These are phyloP conservation scores for Chalcis sispes DNA, from an alignment of 2,888 invertebrate genomes.

Conservation along the genomic window DNA sequence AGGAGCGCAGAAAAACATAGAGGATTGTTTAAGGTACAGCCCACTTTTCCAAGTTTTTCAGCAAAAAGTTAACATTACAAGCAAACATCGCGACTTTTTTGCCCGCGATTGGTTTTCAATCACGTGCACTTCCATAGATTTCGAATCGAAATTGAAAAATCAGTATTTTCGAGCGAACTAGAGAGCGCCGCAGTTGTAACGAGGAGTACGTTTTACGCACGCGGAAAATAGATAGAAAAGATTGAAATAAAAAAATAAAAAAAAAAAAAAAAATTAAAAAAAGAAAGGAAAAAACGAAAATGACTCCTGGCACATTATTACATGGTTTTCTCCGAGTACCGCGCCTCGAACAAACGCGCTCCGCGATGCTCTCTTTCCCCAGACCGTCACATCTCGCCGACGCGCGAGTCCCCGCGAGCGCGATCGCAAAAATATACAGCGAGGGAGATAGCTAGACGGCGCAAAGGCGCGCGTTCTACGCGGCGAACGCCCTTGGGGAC, in stretches of 20 bases:
- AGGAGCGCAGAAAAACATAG: background rate
- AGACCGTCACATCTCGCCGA: background rate
- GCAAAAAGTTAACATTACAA: background rate
- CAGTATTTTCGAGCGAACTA: background rate
- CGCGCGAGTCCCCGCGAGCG: background rate
- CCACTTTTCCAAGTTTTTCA: background rate
- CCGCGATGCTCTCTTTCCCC: too few species aligned
- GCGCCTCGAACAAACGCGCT: background rate
- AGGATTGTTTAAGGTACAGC: background rate
- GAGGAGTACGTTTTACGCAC: too few species aligned
- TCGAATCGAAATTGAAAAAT: slow-evolving; percentile 6
- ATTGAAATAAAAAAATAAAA: background rate
- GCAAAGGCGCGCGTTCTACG: too few species aligned
- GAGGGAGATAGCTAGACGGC: too few species aligned
- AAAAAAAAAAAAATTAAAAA: too few species aligned
- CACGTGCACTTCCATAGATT: background rate
- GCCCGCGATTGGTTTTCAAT: background rate
- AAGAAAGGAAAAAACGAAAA: background rate
- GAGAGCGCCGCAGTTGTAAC: too few species aligned
- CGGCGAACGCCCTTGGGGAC: slow-evolving; percentile 40
- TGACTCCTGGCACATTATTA: background rate
- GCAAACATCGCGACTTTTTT: background rate
- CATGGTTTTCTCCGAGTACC: background rate
- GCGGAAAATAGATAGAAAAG: too few species aligned
- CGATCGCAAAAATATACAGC: background rate